These are phyloP conservation scores for Drosophila funebris DNA, from an alignment of 1,140 invertebrate species.

Conservation along the genomic window DNA sequence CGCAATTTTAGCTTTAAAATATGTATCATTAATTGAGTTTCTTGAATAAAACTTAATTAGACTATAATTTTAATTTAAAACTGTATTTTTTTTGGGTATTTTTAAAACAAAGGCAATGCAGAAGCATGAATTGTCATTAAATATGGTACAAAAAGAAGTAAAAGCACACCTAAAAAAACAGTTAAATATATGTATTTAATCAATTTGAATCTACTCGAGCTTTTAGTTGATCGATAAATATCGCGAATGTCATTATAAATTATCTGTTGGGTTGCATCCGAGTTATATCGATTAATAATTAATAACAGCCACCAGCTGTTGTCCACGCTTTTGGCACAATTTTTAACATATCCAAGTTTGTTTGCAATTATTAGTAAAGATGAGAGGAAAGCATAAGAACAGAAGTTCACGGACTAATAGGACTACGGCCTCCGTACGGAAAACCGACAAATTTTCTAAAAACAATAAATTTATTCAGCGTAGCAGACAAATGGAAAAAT, in stretches of 20 bases:
- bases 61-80: not conserved
- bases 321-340: not conserved
- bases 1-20: too few relatives aligned
- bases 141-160: not conserved
- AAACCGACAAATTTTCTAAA: conserved; percentile 47
- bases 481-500: conserved; percentile 69
- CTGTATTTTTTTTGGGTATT: too few relatives aligned
- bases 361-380: conserved; percentile 1
- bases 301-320: not conserved
- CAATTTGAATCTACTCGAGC: too few relatives aligned
- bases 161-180: not conserved
- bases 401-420: not conserved
- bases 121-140: too few relatives aligned
- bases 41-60: too few relatives aligned
- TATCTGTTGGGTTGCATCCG: not conserved
- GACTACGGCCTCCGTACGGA: not conserved
- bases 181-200: not conserved
- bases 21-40: too few relatives aligned
- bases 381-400: conserved; percentile 14
- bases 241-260: not conserved
- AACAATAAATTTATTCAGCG: conserved; percentile 64
- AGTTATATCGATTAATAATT: not conserved
- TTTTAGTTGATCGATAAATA: not conserved
- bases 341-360: not conserved
- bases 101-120: too few relatives aligned